Evolutionary conservation across 2,888 invertebrate genomes (phyloP).

Genomic region (Siphonodentalium dalli): DNA sequence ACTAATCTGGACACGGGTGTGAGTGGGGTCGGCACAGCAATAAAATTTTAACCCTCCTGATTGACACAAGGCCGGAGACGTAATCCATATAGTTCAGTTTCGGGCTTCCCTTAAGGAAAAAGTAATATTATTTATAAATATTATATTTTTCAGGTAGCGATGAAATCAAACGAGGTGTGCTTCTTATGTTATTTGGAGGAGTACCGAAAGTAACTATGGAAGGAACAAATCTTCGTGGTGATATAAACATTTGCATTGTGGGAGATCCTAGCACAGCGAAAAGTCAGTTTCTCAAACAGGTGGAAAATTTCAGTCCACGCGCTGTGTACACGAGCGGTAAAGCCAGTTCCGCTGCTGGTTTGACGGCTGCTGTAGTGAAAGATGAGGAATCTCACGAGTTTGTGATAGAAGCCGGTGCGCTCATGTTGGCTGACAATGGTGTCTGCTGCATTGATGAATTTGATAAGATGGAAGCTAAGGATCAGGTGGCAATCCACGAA

Average conservation of each 20-base stretch:
- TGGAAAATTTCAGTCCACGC: slow-evolving; percentile 90
- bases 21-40: no score
- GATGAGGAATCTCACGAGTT: slow-evolving; percentile 99
- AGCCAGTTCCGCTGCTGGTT: slow-evolving; percentile 95
- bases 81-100: no score
- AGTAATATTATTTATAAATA: no score
- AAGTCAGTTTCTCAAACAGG: slow-evolving; percentile 93
- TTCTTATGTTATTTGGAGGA: slow-evolving; percentile 96
- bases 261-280: slow-evolving; percentile 99
- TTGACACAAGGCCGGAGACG: no score
- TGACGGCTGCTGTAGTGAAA: slow-evolving; percentile 97
- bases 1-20: no score
- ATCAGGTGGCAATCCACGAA: slow-evolving; percentile 99
- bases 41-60: no score
- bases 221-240: slow-evolving; percentile 90
- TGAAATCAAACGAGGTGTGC: slow-evolving; percentile 87
- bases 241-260: slow-evolving; percentile 96
- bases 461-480: slow-evolving; percentile 97
- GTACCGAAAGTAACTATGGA: slow-evolving; percentile 93
- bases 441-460: slow-evolving; percentile 99
- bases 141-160: slow-evolving; percentile 74
- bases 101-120: no score
- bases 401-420: slow-evolving; percentile 99
- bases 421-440: slow-evolving; percentile 98
- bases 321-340: slow-evolving; percentile 99